phyloP scores from a whole-genome alignment of 2,797 vertebrate species.

The Siniperca obscura region DNA sequence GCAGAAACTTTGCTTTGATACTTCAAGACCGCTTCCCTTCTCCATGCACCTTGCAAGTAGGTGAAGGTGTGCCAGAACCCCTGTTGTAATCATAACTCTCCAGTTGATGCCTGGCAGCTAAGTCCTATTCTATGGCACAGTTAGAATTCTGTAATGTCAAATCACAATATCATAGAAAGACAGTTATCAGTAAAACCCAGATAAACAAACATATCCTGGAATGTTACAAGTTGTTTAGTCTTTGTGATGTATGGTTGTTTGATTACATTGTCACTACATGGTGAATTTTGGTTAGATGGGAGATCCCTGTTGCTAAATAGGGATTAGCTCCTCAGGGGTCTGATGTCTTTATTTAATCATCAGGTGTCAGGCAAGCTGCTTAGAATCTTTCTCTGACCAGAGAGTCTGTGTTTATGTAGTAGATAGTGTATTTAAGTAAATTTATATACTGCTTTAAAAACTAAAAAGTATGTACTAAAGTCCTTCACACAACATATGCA shows the following conservation, averaged over 20 bases:
- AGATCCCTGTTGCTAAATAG: slow-evolving; percentile 47
- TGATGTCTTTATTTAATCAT: slow-evolving; percentile 48
- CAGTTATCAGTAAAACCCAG: background rate
- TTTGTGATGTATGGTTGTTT: slow-evolving; percentile 12
- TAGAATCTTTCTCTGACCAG: background rate
- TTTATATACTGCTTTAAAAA: background rate
- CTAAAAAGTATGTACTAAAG: background rate
- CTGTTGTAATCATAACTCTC: background rate
- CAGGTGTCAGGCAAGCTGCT: slow-evolving; percentile 19
- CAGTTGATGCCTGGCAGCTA: background rate
- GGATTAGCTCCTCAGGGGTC: slow-evolving; percentile 52
- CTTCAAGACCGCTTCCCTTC: background rate
- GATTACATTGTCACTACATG: slow-evolving; percentile 15
- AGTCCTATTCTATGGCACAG: background rate
- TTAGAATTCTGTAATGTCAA: background rate
- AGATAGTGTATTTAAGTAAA: background rate
- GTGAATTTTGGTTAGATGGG: slow-evolving; percentile 25
- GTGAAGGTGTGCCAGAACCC: background rate
- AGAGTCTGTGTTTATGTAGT: slow-evolving; percentile 5
- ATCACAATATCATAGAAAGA: background rate
- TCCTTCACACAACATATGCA: background rate
- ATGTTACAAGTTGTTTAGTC: background rate
- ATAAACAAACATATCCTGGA: background rate
- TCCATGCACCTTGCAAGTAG: background rate
- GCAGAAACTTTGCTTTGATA: background rate